Evolutionary conservation across 2,113 vertebrate genomes (phyloP).

Genomic region (Festucalex cinctus): DNA sequence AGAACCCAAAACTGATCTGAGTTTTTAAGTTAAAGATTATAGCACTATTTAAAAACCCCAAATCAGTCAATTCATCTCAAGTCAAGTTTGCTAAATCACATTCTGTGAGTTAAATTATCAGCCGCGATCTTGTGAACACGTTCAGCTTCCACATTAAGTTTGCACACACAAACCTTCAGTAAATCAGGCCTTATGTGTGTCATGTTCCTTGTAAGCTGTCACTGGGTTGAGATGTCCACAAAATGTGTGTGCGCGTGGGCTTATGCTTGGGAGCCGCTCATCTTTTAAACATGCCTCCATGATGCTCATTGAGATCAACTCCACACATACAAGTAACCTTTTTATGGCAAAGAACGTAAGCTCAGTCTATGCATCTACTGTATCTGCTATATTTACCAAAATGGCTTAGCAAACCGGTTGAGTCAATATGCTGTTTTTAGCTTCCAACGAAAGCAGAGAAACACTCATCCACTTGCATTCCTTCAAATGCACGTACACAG

Average conservation of each 20-base stretch:
- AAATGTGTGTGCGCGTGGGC: not conserved
- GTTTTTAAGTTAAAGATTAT: no score
- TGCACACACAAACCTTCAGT: not conserved
- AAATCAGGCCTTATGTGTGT: not conserved
- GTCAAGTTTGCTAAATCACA: no score
- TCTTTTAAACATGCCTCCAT: conserved; percentile 37
- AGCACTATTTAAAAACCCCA: no score
- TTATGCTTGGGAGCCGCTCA: conserved; percentile 28
- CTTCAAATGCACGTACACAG: not conserved
- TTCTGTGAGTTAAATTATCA: no score
- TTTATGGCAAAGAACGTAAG: conserved; percentile 35
- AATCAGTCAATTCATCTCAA: no score
- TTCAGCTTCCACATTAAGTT: not conserved
- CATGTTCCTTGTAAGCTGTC: not conserved
- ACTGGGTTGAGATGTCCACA: not conserved
- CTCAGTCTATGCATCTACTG: conserved; percentile 40
- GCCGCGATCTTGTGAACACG: no score
- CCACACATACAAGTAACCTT: conserved; percentile 43
- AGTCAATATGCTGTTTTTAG: conserved; percentile 52
- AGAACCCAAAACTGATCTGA: no score
- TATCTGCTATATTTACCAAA: conserved; percentile 51
- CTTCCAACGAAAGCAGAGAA: conserved; percentile 17
- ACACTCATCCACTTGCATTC: conserved; percentile 5
- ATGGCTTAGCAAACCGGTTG: conserved; percentile 43
- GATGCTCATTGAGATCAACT: conserved; percentile 30